Evolutionary conservation across 2,797 vertebrate species (phyloP).

Genomic region (Hoplostethus mediterraneus): DNA sequence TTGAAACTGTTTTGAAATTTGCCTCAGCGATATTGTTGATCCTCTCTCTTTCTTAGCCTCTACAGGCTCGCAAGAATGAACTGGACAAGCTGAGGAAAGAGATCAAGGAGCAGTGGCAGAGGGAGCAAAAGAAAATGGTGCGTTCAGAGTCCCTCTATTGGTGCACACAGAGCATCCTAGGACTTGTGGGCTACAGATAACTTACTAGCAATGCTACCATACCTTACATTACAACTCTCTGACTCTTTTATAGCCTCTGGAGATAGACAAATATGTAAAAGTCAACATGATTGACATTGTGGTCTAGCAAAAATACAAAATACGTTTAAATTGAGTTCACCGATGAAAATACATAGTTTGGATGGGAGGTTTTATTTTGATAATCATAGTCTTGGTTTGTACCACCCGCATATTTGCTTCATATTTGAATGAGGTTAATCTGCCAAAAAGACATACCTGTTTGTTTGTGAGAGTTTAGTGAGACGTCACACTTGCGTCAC

Average conservation of each 20-base stretch:
- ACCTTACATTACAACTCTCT: slow-evolving; percentile 6
- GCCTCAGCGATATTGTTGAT: not conserved
- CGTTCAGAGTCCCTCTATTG: slow-evolving; percentile 71
- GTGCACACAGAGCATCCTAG: not conserved
- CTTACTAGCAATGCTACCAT: not conserved
- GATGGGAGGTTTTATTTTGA: not conserved
- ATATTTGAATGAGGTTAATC: not conserved
- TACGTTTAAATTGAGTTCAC: not conserved
- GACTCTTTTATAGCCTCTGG: not conserved
- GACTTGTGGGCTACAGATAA: not conserved
- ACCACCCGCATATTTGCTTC: not conserved
- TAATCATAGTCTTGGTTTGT: not conserved
- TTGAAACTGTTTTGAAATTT: not conserved
- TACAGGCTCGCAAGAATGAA: slow-evolving; percentile 93
- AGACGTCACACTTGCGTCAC: slow-evolving; percentile 23
- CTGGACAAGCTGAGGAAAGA: slow-evolving; percentile 97
- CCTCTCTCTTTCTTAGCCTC: slow-evolving; percentile 84
- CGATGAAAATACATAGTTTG: not conserved
- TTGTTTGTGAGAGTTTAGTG: not conserved
- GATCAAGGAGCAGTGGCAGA: slow-evolving; percentile 98
- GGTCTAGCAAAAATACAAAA: slow-evolving; percentile 1
- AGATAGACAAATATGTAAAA: not conserved
- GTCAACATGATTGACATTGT: not conserved
- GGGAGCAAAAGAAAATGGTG: slow-evolving; percentile 98
- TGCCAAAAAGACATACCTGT: slow-evolving; percentile 7